Percentiles rank a stretch among this genome's conserved stretches.
phyloP scores from a whole-genome alignment of 2,113 vertebrate species.

The Sturnus vulgaris region DNA sequence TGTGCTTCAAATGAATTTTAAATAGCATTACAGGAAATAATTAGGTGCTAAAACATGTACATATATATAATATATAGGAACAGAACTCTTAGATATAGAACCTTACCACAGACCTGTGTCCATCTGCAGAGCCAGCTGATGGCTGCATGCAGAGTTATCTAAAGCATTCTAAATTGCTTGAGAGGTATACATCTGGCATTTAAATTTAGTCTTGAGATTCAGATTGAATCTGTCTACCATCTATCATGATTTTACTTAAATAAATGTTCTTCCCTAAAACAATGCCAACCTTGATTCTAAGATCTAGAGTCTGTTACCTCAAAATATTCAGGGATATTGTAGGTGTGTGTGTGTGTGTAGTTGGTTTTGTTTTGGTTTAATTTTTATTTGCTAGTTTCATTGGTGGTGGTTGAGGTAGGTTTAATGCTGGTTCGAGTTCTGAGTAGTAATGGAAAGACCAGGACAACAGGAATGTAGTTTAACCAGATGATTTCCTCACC shows the following conservation, averaged over 20 bases:
- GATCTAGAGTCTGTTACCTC: not conserved
- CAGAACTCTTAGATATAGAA: not conserved
- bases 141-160: not conserved
- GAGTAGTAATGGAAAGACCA: not conserved
- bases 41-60: not conserved
- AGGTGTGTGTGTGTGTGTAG: not conserved
- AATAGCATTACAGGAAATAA: not conserved
- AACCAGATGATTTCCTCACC: not conserved
- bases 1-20: not conserved
- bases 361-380: not conserved
- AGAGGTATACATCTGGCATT: not conserved
- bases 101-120: not conserved
- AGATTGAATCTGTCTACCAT: not conserved
- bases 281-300: not conserved
- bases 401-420: not conserved
- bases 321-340: not conserved
- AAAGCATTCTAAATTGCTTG: not conserved
- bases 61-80: not conserved
- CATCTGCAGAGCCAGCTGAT: not conserved
- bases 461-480: not conserved
- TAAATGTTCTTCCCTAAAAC: not conserved
- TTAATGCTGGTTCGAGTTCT: not conserved
- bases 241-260: not conserved
- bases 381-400: not conserved
- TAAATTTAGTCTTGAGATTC: not conserved